A percentile compares a stretch with the other conserved stretches of the same genome.
Evolutionary conservation across 2,113 vertebrate species (phyloP).

Genomic region (Zosterops pallidus): DNA sequence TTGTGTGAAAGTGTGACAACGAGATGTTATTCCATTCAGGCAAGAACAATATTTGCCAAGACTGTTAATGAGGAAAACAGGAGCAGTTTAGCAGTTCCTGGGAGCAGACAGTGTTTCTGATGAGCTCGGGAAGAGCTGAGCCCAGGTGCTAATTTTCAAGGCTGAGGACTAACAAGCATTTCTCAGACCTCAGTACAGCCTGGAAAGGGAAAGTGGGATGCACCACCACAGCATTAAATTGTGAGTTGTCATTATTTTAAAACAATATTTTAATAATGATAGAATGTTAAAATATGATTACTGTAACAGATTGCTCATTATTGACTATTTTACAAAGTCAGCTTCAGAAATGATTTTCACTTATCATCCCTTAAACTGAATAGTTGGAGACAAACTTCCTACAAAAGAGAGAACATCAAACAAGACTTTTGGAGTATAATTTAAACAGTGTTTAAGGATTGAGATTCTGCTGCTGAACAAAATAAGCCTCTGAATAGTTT

Average conservation of each 20-base stretch:
- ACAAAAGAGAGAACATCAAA: background rate
- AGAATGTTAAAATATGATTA: background rate
- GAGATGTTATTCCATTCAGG: background rate
- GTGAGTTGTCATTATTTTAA: background rate
- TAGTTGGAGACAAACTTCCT: background rate
- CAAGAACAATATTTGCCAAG: background rate
- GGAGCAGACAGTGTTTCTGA: background rate
- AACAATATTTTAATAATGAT: background rate
- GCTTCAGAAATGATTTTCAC: background rate
- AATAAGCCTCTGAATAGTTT: background rate
- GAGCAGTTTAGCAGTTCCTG: background rate
- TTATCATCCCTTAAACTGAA: background rate
- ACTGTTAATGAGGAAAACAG: background rate
- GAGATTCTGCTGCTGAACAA: background rate
- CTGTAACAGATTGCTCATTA: background rate
- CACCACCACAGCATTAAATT: background rate
- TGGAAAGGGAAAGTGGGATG: accelerated
- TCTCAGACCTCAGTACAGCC: background rate
- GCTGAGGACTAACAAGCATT: accelerated
- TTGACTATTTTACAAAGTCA: background rate
- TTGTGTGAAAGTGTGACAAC: background rate
- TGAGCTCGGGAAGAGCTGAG: accelerated
- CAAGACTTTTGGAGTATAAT: background rate
- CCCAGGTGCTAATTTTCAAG: background rate
- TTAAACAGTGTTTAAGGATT: background rate